Conservation (phyloP, 2,113 vertebrate genomes). For the Bufo gargarizans region DNA sequence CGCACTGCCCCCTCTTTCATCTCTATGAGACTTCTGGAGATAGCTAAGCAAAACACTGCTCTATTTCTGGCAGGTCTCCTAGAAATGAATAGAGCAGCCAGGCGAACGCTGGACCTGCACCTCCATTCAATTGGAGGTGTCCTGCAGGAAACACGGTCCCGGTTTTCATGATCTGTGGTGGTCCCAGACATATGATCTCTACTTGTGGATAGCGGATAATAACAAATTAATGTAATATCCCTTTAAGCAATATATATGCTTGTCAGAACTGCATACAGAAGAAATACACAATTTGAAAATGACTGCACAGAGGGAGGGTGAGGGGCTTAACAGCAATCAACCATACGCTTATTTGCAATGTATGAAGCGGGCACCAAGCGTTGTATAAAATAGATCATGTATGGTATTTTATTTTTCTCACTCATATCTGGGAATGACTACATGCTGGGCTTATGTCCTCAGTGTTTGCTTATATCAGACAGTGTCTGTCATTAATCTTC, state of each 20-base stretch:
- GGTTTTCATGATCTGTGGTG: too few species aligned
- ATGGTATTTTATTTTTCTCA: slow-evolving; percentile 47
- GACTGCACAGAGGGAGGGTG: not conserved
- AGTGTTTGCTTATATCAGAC: slow-evolving; percentile 46
- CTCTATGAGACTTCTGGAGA: too few species aligned
- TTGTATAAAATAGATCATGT: slow-evolving; percentile 43
- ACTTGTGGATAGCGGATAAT: too few species aligned
- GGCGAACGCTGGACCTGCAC: too few species aligned
- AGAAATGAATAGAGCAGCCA: too few species aligned
- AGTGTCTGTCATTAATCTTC: slow-evolving; percentile 54
- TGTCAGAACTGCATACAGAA: not conserved
- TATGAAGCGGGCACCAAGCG: slow-evolving; percentile 7
- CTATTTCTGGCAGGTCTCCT: too few species aligned
- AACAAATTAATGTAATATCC: too few species aligned
- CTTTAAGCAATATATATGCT: not conserved
- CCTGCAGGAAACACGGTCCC: too few species aligned
- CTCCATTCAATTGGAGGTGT: too few species aligned
- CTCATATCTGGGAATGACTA: slow-evolving; percentile 42
- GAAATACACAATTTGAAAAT: not conserved
- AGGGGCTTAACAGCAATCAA: slow-evolving; percentile 25
- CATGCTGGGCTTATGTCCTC: slow-evolving; percentile 37
- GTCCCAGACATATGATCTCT: too few species aligned
- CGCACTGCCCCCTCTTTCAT: too few species aligned
- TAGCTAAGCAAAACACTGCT: too few species aligned
- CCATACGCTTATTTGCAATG: slow-evolving; percentile 24